Conservation (phyloP, 2,888 invertebrate species). For the Mimumesa dahlbomi region DNA sequence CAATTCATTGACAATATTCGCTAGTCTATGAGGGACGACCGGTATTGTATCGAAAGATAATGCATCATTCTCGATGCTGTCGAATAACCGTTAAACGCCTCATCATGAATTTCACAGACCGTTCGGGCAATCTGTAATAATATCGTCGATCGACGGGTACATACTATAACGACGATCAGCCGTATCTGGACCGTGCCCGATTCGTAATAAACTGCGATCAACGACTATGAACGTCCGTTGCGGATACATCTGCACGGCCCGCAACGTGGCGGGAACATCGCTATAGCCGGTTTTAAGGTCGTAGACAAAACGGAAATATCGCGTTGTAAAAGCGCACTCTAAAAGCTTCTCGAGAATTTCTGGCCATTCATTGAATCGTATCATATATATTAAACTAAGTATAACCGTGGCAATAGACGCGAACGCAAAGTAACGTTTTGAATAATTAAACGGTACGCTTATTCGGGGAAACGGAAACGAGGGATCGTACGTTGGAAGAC, state of each 20-base stretch:
- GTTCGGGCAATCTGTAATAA: constrained; percentile 74
- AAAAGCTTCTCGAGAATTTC: neutral
- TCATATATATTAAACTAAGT: neutral
- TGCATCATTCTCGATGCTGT: constrained; percentile 70
- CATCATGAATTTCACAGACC: constrained; percentile 74
- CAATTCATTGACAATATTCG: no score
- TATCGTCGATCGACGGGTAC: constrained; percentile 65
- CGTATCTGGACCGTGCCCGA: constrained; percentile 69
- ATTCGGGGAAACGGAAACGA: no score
- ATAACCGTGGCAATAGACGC: neutral
- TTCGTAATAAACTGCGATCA: constrained; percentile 69
- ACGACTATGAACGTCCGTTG: constrained; percentile 40
- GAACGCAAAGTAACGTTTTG: no score
- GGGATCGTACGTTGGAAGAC: no score
- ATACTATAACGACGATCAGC: constrained; percentile 52
- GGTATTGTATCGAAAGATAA: constrained; percentile 55
- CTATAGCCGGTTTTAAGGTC: constrained; percentile 48
- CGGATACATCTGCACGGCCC: constrained; percentile 18
- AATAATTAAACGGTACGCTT: no score
- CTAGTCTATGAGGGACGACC: neutral
- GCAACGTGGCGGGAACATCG: constrained; percentile 8
- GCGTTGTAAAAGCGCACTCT: neutral
- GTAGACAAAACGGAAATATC: constrained; percentile 14
- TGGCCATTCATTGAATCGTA: neutral
- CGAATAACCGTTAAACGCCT: constrained; percentile 74